phyloP scores from a whole-genome alignment of 2,113 vertebrate species.

The Sphaerodactylus townsendi region DNA sequence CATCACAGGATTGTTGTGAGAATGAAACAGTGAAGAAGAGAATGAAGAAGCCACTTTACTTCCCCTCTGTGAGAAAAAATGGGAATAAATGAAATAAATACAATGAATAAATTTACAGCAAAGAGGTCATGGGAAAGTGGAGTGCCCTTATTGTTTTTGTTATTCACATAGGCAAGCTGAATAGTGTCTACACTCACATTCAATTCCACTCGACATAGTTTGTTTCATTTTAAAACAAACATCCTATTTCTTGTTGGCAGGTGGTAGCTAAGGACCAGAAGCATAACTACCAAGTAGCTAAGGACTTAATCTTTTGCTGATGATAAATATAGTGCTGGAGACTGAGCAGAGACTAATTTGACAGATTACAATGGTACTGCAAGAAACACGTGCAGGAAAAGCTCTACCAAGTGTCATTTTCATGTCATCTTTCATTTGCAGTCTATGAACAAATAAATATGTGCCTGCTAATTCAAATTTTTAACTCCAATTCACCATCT shows the following conservation, averaged over 20 bases:
- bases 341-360: not conserved
- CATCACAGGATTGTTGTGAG: too few species aligned
- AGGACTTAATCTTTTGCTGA: not conserved
- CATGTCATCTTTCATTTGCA: not conserved
- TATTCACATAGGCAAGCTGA: not conserved
- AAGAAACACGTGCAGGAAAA: not conserved
- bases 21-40: too few species aligned
- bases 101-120: not conserved
- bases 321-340: slow-evolving; percentile 31
- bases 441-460: slow-evolving; percentile 24
- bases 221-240: slow-evolving; percentile 22
- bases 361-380: not conserved
- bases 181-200: not conserved
- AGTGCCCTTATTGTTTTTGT: not conserved
- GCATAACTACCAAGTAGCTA: not conserved
- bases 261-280: slow-evolving; percentile 1
- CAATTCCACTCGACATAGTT: slow-evolving; percentile 16
- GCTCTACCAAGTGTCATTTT: not conserved
- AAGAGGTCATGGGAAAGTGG: not conserved
- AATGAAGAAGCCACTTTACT: too few species aligned
- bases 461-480: slow-evolving; percentile 3
- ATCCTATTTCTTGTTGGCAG: slow-evolving; percentile 6
- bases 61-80: too few species aligned
- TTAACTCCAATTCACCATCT: slow-evolving; percentile 22
- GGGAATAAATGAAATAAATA: too few species aligned